Percentiles rank a stretch among this genome's conserved stretches.
Evolutionary conservation across 1,140 invertebrate genomes (phyloP).

Genomic region (Temnothorax curvispinosus): DNA sequence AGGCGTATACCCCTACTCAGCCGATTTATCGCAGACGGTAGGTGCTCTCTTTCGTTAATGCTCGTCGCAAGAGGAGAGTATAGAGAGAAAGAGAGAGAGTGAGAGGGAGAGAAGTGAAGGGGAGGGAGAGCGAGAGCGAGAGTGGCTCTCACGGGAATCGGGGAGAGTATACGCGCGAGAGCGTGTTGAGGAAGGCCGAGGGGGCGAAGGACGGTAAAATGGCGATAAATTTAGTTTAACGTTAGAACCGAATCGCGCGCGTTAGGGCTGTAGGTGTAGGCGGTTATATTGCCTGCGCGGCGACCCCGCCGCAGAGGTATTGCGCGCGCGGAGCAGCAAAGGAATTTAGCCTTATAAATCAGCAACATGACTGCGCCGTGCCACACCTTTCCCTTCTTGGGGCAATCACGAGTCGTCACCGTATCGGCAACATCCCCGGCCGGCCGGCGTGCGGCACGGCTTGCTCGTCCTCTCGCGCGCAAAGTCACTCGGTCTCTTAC

Average conservation of each 20-base stretch:
- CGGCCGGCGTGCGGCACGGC: background rate
- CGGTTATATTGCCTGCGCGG: constrained; percentile 68
- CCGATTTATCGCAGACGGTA: constrained; percentile 24
- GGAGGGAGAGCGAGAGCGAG: background rate
- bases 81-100: background rate
- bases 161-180: constrained; percentile 6
- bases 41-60: constrained; percentile 30
- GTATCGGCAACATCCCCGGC: constrained; percentile 73
- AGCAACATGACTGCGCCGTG: constrained; percentile 84
- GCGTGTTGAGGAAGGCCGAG: constrained; percentile 21
- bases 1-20: background rate
- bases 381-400: constrained; percentile 86
- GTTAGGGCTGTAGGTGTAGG: constrained; percentile 70
- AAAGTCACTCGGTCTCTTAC: constrained; percentile 39
- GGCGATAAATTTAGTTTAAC: constrained; percentile 74
- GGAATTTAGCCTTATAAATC: constrained; percentile 86
- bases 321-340: constrained; percentile 68
- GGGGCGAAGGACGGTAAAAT: constrained; percentile 62
- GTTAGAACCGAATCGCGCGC: constrained; percentile 71
- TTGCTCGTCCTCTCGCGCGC: constrained; percentile 41
- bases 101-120: background rate
- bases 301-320: constrained; percentile 62
- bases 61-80: background rate
- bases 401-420: constrained; percentile 76
- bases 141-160: constrained; percentile 4